Conservation (phyloP, 2,113 vertebrate genomes). For the Xiphias gladius region DNA sequence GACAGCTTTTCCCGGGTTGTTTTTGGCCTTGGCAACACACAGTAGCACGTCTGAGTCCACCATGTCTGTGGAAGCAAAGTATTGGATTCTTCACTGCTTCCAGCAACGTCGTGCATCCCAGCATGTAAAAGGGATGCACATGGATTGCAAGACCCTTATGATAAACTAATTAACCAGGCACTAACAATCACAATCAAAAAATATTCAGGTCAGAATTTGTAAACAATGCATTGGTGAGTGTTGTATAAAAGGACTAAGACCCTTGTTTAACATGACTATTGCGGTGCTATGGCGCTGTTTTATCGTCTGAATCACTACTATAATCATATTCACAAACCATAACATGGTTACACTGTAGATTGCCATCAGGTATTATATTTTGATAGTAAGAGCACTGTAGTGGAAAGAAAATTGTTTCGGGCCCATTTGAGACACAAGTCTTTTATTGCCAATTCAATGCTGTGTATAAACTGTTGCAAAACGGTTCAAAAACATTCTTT, state of each 20-base stretch:
- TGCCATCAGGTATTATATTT: conserved; percentile 39
- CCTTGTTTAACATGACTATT: conserved; percentile 26
- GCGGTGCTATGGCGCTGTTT: background rate
- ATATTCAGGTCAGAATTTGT: background rate
- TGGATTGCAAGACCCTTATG: background rate
- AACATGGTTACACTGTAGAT: conserved; percentile 8
- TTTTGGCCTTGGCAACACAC: conserved; percentile 54
- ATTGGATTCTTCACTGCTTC: conserved; percentile 2
- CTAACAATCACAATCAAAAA: background rate
- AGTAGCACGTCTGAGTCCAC: conserved; percentile 43
- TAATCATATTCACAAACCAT: conserved; percentile 51
- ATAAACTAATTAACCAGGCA: background rate
- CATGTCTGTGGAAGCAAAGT: conserved; percentile 19
- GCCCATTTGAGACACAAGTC: conserved; percentile 23
- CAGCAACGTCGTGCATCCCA: conserved; percentile 12
- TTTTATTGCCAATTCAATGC: conserved; percentile 15
- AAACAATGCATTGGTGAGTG: background rate
- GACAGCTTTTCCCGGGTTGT: conserved; percentile 48
- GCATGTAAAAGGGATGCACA: background rate
- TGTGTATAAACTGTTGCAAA: conserved; percentile 2
- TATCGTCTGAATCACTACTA: conserved; percentile 37
- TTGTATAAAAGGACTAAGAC: background rate
- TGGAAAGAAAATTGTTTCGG: conserved; percentile 36
- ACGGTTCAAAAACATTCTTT: conserved; percentile 27
- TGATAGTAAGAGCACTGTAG: background rate